phyloP scores from a whole-genome alignment of 2,113 vertebrate genomes.

The Noctilio leporinus region DNA sequence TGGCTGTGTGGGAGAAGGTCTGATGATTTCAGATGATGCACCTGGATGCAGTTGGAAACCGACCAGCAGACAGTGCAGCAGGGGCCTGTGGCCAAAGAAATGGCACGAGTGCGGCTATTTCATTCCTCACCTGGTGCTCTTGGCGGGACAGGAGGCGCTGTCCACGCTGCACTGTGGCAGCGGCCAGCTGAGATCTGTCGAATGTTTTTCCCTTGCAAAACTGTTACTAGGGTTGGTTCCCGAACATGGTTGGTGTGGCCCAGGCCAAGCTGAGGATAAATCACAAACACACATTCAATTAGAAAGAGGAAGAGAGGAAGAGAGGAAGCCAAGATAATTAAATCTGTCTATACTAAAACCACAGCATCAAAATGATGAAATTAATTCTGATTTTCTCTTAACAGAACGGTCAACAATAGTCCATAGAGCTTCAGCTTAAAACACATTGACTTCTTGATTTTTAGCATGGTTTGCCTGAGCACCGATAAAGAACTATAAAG shows the following conservation, averaged over 20 bases:
- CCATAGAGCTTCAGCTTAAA: neutral
- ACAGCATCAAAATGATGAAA: neutral
- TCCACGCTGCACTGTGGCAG: slow-evolving; percentile 88
- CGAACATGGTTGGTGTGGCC: slow-evolving; percentile 87
- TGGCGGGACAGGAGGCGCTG: slow-evolving; percentile 78
- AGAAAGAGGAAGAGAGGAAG: slow-evolving; percentile 28
- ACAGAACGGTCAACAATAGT: neutral
- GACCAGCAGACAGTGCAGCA: neutral
- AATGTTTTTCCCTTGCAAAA: slow-evolving; percentile 82
- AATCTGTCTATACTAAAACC: slow-evolving; percentile 29
- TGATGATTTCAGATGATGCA: neutral
- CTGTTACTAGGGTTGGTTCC: slow-evolving; percentile 83
- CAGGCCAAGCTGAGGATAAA: slow-evolving; percentile 79
- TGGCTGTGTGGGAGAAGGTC: neutral
- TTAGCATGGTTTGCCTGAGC: neutral
- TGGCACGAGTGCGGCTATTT: accelerated
- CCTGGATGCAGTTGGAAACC: neutral
- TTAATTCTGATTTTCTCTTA: slow-evolving; percentile 35
- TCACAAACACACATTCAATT: neutral
- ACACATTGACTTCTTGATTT: neutral
- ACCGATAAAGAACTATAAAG: neutral
- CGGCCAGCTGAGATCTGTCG: slow-evolving; percentile 86
- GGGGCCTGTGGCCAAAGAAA: neutral
- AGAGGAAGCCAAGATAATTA: neutral
- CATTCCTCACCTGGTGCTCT: slow-evolving; percentile 78